A percentile compares a stretch with the other conserved stretches of the same genome.
phyloP scores from a whole-genome alignment of 2,888 invertebrate species.

The Nomada fucata region DNA sequence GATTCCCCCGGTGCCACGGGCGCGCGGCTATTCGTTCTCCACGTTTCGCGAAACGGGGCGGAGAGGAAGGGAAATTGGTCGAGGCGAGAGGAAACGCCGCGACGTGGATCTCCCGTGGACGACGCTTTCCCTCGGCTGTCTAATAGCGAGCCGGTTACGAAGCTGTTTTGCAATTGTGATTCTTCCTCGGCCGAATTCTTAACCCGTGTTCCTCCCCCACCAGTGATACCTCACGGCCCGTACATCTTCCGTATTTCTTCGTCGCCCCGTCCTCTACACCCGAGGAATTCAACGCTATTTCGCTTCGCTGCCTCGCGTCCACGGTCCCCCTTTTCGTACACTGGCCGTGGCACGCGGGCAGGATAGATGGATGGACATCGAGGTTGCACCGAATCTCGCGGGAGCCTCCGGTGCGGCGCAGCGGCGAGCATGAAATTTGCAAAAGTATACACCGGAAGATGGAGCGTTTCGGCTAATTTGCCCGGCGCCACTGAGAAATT shows the following conservation, averaged over 20 bases:
- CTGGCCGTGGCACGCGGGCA: conserved; percentile 25
- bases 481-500: conserved; percentile 19
- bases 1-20: background rate
- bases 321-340: background rate
- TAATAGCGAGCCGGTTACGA: conserved; percentile 76
- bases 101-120: conserved; percentile 1
- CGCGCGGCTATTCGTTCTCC: background rate
- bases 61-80: background rate
- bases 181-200: conserved; percentile 70
- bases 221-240: conserved; percentile 28
- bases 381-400: conserved; percentile 43
- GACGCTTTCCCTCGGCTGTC: conserved; percentile 64
- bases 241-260: background rate
- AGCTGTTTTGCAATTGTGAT: conserved; percentile 78
- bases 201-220: conserved; percentile 34
- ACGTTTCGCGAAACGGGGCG: background rate
- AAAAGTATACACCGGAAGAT: conserved; percentile 42
- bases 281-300: background rate
- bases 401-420: conserved; percentile 6
- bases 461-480: conserved; percentile 48
- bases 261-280: background rate
- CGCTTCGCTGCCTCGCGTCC: background rate
- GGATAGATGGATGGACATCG: conserved; percentile 53
- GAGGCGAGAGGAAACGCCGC: conserved; percentile 9
- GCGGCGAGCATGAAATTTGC: conserved; percentile 50